Evolutionary conservation across 2,797 vertebrate genomes (phyloP), one percentile per base, ranked within the genome.

Genomic region (Parotocinclus haroldoi): DNA sequence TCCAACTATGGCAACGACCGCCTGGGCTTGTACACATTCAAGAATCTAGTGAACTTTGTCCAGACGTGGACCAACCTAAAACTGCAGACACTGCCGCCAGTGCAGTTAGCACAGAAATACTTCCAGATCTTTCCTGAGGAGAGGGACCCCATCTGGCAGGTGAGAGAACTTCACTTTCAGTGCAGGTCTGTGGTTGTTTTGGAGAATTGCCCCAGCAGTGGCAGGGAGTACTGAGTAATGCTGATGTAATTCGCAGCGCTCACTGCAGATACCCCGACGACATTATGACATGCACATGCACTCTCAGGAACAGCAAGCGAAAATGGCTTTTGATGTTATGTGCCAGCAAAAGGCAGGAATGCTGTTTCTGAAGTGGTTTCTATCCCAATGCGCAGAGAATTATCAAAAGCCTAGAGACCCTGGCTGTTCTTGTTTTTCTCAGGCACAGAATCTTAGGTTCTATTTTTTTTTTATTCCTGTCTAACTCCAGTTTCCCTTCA

Each of bases 1-100:
- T 99, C 96, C 78, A 99, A 99, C 85, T 99, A 99, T 0, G 97
- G 97, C 18, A 99, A 99, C 0, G 97, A 99, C 76, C 96, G 97
- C 56, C 91, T 99, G 57, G 97, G 97, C 72, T 86, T 99, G 58
- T 98, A 98, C 83, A 99, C 97, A 69, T 99, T 99, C 76, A 96
- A 94, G 85, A 97, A 94, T 81, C 86, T 99, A 82, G 91, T 96
- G 80, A 93, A 84, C 81, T 99, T 99, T 68, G 81, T 96, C 61
- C 91, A 94, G 85, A 94, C 94, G 10, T 99, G 97, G 97, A 99
- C 95, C 75, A 97, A 96, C 86, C 78, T 99, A 63, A 95, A 94
- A 82, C 90, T 99, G 79, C 95, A 98, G 90, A 99, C 96, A 0
- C 85, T 99, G 77, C 96, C 97, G 0, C 97, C 97, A 0, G 79